Base-by-base conservation (phyloP, 2,113 vertebrate species). In the Leptobrachium ailaonicum region DNA sequence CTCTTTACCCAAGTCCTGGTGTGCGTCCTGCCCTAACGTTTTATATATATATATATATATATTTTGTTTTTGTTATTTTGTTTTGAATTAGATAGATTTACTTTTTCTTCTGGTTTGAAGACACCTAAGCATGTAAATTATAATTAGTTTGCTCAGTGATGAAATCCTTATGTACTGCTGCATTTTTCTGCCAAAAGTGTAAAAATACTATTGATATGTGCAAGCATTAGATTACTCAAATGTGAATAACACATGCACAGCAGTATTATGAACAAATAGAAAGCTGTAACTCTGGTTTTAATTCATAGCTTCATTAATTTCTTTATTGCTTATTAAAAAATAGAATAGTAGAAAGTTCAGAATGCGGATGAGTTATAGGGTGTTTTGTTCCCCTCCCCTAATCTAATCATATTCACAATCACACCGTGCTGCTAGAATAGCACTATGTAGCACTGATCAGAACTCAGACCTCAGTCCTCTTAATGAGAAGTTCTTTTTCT, bases 401-500 rank as follows among this genome's bases (percentile, higher is more conserved):
- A 60, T 20, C 66, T 77, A 14, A 77, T 60, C 75, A 69, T 69
- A 69, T 69, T 64, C 75, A 60, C 75, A 56, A 68, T 67, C 75
- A 77, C 75, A 77, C 54, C 53, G 41, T 70, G 75, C 43, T 45
- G 50, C 32, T 58, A 44, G 44, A 79, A 73, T 66, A 72, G 68
- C 68, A 79, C 58, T 64, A 60, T 43, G 43, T 71, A 56, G 60
- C 20, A 12, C 60, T 73, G 47, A 79, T 72, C 77, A 66, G 58
- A 12, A 62, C 45, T 8, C 44, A 73, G 45, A 66, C 70, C 70
- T 56, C 40, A 41, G 13, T 53, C 14, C 71, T 66, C 77, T 53
- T 79, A 73, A 79, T 66, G 77, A 73, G 70, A 47, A 79, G 8
- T 70, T 79, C 60, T 40, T 53, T 73, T 45, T 79, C 71, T 73